Percentiles rank a stretch among this genome's conserved stretches.
These are phyloP conservation scores for Halictus rubicundus DNA, from an alignment of 1,140 invertebrate species.

Conservation along the genomic window DNA sequence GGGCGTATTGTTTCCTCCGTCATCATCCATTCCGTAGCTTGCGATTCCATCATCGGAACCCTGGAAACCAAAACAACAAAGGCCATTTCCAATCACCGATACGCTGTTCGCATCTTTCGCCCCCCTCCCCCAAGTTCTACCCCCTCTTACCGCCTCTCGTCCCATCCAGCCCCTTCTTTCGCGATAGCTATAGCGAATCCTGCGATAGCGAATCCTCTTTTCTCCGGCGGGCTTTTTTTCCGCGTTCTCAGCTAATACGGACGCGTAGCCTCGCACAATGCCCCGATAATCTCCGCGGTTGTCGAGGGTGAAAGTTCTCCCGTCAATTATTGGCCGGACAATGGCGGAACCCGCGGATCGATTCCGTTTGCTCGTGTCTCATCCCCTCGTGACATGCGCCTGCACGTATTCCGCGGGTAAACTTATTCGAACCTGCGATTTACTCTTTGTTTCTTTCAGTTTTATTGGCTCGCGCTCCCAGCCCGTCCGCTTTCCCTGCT, in stretches of 20 bases:
- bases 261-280: constrained; percentile 38
- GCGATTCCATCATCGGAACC: constrained; percentile 45
- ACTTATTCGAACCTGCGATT: too few relatives aligned
- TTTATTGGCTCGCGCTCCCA: too few relatives aligned
- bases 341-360: constrained; percentile 1
- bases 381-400: too few relatives aligned
- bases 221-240: not conserved
- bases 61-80: constrained; percentile 48
- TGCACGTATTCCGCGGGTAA: too few relatives aligned
- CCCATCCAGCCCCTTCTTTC: too few relatives aligned
- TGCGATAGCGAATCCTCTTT: not conserved
- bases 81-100: constrained; percentile 54
- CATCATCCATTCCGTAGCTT: constrained; percentile 30
- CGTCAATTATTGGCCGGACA: not conserved
- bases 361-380: not conserved
- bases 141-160: not conserved
- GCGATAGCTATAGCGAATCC: too few relatives aligned
- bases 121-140: not conserved
- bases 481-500: too few relatives aligned
- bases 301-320: constrained; percentile 30
- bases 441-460: too few relatives aligned
- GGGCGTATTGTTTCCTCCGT: constrained; percentile 46
- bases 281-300: constrained; percentile 23
- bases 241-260: constrained; percentile 33
- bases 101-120: constrained; percentile 25